phyloP scores from a whole-genome alignment of 1,140 invertebrate genomes.

The Ceratitis capitata region DNA sequence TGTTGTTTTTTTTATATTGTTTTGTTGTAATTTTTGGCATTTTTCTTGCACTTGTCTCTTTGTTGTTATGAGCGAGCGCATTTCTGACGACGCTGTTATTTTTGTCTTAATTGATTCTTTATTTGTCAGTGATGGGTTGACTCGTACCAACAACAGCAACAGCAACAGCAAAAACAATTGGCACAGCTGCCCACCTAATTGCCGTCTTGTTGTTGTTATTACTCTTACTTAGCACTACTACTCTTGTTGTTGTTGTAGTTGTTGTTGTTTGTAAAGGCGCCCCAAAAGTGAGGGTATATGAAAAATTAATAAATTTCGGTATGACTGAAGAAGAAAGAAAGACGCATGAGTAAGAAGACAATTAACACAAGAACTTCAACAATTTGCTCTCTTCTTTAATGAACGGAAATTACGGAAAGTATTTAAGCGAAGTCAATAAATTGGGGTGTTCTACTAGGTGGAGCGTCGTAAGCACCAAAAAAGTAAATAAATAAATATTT shows the following conservation, averaged over 20 bases:
- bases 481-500: too few relatives aligned
- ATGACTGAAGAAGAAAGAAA: neutral
- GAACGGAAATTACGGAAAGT: neutral
- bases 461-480: neutral
- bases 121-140: constrained; percentile 20
- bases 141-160: neutral
- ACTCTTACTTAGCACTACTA: too few relatives aligned
- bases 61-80: constrained; percentile 30
- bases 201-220: neutral
- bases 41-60: neutral
- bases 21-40: neutral
- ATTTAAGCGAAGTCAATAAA: constrained; percentile 26
- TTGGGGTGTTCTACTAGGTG: neutral
- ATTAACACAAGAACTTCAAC: constrained; percentile 12
- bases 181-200: neutral
- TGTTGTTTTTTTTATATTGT: neutral
- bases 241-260: neutral
- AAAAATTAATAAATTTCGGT: constrained; percentile 2
- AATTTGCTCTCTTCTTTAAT: neutral
- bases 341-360: too few relatives aligned
- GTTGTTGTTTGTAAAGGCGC: neutral
- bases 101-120: constrained; percentile 34
- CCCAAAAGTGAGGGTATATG: neutral
- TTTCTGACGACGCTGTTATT: constrained; percentile 8
- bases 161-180: constrained; percentile 14